Percentiles rank a stretch among this genome's conserved stretches.
Evolutionary conservation across 2,888 invertebrate genomes (phyloP).

Genomic region (Matsumyia berberina): DNA sequence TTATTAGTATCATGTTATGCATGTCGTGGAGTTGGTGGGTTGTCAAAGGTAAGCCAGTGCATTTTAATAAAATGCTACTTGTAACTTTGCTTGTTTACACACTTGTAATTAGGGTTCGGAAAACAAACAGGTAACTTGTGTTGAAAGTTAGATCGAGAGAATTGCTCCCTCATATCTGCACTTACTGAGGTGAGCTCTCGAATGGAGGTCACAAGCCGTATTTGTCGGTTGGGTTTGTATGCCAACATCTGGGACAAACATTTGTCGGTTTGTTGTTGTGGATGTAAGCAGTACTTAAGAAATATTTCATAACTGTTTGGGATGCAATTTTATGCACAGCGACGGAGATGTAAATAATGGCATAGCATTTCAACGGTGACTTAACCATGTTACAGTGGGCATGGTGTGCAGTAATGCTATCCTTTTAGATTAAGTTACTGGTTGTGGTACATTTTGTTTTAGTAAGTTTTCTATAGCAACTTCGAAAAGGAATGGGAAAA

Average conservation of each 20-base stretch:
- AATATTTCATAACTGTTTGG: neutral
- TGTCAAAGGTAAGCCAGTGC: constrained; percentile 27
- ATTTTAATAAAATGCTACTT: constrained; percentile 44
- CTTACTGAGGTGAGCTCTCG: neutral
- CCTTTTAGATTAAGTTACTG: no score
- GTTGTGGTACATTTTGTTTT: no score
- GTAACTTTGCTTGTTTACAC: constrained; percentile 49
- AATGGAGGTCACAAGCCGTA: neutral
- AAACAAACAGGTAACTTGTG: constrained; percentile 32
- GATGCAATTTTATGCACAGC: neutral
- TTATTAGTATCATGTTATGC: constrained; percentile 62
- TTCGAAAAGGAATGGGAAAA: no score
- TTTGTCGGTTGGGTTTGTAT: neutral
- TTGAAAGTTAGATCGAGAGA: neutral
- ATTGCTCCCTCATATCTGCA: neutral
- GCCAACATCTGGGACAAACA: neutral
- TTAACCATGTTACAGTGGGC: no score
- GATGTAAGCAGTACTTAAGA: neutral
- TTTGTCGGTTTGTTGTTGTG: neutral
- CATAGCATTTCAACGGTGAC: no score
- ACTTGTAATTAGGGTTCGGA: constrained; percentile 58
- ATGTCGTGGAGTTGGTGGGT: constrained; percentile 12
- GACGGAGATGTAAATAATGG: neutral
- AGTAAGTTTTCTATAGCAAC: no score
- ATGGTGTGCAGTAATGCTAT: no score